Base-by-base conservation (phyloP, 2,113 vertebrate genomes). In the Sminthopsis crassicaudata region DNA sequence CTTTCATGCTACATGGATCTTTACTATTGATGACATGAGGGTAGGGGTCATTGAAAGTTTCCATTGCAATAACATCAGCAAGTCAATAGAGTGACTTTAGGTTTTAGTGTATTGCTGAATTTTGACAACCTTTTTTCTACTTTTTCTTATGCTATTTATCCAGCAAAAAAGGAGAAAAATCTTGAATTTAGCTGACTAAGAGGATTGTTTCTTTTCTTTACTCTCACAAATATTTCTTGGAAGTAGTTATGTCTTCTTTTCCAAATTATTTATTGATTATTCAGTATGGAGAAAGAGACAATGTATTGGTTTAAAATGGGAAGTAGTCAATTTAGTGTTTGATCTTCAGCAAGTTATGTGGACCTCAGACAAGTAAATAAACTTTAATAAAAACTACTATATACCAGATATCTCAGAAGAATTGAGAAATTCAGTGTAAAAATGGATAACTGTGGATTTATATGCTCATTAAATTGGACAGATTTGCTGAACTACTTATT, bases 121-220 rank as follows among this genome's bases (percentile, higher is more conserved):
- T 97, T 96, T 96, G 36, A 92, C 76, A 97, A 52, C 19, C 14
- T 89, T 16, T 90, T 88, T 91, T 67, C 84, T 84, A 3, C 42
- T 96, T 97, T 92, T 36, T 91, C 94, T 96, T 27, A 51, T 9
- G 54, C 90, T 93, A 90, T 94, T 95, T 76, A 96, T 90, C 22
- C 50, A 12, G 8, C 91, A 90, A 95, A 93, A 90, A 76, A 2
- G 16, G 6, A 36, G 26, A 53, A 48, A 51, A 1, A 30, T 0
- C 42, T 8, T 30, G 22, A 24, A 53, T 93, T 92, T 94, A 22
- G 25, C 46, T 96, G 92, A 12, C 2, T 46, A 52, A 60, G 19
- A 8, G 16, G 30, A 94, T 42, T 88, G 46, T 91, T 57, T 36
- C 8, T n/a, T 93, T 88, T 36, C 4, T 27, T 24, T 52, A 1